A percentile compares a stretch with the other conserved stretches of the same genome.
Conservation (phyloP, 2,113 vertebrate species). For the Illadopsis cleaveri region DNA sequence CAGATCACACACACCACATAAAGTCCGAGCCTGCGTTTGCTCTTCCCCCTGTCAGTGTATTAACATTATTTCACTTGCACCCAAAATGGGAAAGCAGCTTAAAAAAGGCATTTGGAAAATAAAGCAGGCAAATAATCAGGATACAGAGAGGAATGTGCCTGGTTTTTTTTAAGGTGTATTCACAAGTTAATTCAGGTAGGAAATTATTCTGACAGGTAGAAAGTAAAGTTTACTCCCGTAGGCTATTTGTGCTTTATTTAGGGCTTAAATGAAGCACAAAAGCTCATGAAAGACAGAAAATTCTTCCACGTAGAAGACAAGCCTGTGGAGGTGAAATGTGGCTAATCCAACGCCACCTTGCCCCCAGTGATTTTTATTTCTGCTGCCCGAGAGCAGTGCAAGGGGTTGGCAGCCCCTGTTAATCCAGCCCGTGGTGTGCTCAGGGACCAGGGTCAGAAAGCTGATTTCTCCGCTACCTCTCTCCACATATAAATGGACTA, state of each 20-base stretch:
- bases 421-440: accelerated
- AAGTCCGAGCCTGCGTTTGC: neutral
- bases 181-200: slow-evolving; percentile 63
- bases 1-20: neutral
- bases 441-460: accelerated
- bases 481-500: neutral
- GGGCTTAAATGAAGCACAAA: slow-evolving; percentile 53
- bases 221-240: slow-evolving; percentile 28
- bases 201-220: slow-evolving; percentile 62
- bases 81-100: neutral
- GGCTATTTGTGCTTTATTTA: slow-evolving; percentile 55
- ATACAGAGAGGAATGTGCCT: neutral
- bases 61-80: neutral
- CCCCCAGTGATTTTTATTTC: neutral
- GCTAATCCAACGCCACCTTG: neutral
- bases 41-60: neutral
- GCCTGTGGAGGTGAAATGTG: neutral
- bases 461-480: neutral
- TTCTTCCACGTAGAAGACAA: neutral
- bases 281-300: slow-evolving; percentile 45
- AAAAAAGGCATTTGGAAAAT: neutral
- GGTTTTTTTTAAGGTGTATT: neutral
- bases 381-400: neutral
- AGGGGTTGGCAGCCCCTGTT: neutral
- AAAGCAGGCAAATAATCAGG: neutral